A percentile compares a stretch with the other conserved stretches of the same genome.
Evolutionary conservation across 2,888 invertebrate genomes (phyloP).

Genomic region (Polietes domitor): DNA sequence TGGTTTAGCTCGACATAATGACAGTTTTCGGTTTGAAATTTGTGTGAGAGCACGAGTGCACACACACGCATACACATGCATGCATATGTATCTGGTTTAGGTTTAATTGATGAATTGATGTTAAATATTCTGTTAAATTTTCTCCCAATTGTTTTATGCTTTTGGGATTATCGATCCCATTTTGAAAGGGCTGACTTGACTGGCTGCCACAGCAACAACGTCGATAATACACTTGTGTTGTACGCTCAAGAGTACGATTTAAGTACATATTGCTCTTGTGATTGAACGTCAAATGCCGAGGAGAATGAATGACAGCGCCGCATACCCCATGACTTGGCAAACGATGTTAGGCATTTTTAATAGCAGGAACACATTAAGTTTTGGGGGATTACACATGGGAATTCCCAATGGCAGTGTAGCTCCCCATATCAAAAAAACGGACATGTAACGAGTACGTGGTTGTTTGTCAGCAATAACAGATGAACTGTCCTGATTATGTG

Average conservation of each 20-base stretch:
- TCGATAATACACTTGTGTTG: neutral
- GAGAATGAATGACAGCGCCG: slow-evolving; percentile 2
- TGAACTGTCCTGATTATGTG: too few relatives aligned
- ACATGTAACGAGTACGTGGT: neutral
- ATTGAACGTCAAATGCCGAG: neutral
- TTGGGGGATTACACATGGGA: neutral
- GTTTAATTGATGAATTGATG: slow-evolving; percentile 63
- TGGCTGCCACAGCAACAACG: neutral
- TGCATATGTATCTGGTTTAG: slow-evolving; percentile 39
- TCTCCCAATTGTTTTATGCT: slow-evolving; percentile 61
- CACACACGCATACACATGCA: too few relatives aligned
- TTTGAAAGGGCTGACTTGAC: neutral
- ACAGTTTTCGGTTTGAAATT: slow-evolving; percentile 32
- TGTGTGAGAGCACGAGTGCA: slow-evolving; percentile 15
- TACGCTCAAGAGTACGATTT: neutral
- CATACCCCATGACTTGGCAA: neutral
- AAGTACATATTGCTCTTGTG: neutral
- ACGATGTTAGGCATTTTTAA: neutral
- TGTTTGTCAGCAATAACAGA: too few relatives aligned
- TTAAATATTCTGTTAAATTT: slow-evolving; percentile 62
- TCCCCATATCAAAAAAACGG: too few relatives aligned
- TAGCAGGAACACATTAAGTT: neutral
- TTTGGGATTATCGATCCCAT: slow-evolving; percentile 47
- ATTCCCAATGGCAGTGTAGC: neutral
- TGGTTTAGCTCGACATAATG: slow-evolving; percentile 52